Evolutionary conservation across 2,113 vertebrate genomes (phyloP).

Genomic region (Equus quagga): DNA sequence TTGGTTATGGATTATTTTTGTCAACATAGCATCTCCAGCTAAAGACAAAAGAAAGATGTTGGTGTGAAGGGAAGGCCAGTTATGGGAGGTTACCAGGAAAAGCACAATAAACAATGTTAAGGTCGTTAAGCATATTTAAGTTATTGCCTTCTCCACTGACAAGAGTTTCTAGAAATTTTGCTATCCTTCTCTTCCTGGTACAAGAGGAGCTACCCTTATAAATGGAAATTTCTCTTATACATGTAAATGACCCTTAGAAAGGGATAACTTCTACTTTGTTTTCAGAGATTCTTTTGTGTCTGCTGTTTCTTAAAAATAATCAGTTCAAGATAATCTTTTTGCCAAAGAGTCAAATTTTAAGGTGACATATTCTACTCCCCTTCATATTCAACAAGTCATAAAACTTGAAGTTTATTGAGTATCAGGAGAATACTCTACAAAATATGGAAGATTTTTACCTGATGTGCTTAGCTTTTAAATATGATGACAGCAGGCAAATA

Average conservation of each 20-base stretch:
- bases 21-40: background rate
- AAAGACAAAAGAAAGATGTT: background rate
- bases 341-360: background rate
- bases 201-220: background rate
- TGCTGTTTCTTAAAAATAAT: background rate
- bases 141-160: background rate
- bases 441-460: background rate
- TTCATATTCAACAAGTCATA: background rate
- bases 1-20: too few relatives aligned
- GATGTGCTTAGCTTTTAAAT: background rate
- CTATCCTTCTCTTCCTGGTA: background rate
- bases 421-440: background rate
- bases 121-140: background rate
- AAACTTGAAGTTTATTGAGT: background rate
- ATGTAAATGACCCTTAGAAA: too few relatives aligned
- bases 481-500: background rate
- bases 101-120: background rate
- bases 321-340: background rate
- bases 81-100: background rate
- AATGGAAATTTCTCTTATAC: too few relatives aligned
- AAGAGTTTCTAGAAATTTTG: background rate
- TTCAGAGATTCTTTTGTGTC: background rate
- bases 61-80: background rate
- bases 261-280: background rate
- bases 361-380: background rate